Conservation (phyloP, 2,888 invertebrate species). For the Pyralis farinalis region DNA sequence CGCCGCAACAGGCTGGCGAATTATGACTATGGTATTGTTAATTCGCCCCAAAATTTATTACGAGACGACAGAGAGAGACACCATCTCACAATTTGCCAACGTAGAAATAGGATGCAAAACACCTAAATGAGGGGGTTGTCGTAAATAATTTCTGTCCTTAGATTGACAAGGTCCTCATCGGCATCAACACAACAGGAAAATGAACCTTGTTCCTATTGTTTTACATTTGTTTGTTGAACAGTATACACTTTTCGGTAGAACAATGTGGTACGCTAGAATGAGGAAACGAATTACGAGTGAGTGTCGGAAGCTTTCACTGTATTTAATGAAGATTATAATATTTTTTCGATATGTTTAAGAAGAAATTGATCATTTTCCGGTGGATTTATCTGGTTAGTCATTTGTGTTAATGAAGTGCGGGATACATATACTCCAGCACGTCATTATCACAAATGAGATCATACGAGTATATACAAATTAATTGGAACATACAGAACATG, state of each 20-base stretch:
- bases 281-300: conserved; percentile 56
- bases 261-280: conserved; percentile 50
- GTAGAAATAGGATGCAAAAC: conserved; percentile 43
- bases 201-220: conserved; percentile 15
- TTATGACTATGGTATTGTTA: conserved; percentile 65
- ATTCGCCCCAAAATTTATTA: conserved; percentile 67
- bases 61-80: conserved; percentile 42
- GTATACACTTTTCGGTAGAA: conserved; percentile 33
- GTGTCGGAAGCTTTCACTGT: conserved; percentile 56
- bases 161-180: conserved; percentile 55
- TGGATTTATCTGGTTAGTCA: neutral
- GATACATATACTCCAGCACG: no score
- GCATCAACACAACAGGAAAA: conserved; percentile 20
- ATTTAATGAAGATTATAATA: conserved; percentile 53
- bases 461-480: no score
- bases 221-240: conserved; percentile 27
- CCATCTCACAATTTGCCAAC: conserved; percentile 23
- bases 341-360: conserved; percentile 29
- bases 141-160: conserved; percentile 64
- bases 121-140: conserved; percentile 66
- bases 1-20: conserved; percentile 55
- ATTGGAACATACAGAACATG: no score
- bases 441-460: no score
- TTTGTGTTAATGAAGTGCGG: neutral
- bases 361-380: conserved; percentile 17